Conservation (phyloP, 2,113 vertebrate species). For the Entelurus aequoreus region DNA sequence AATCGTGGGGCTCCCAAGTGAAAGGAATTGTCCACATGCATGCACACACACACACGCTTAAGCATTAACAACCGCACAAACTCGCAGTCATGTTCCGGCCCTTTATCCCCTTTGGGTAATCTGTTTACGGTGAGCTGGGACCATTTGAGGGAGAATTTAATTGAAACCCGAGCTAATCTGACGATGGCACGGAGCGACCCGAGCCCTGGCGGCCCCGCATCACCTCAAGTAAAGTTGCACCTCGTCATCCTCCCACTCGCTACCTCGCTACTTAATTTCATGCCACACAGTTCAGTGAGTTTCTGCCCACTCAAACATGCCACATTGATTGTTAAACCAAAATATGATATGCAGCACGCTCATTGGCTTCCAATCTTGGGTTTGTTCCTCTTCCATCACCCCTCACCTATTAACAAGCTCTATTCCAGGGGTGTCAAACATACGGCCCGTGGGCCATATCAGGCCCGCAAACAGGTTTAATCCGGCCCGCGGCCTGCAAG, state of each 20-base stretch:
- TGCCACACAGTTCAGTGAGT: slow-evolving; percentile 50
- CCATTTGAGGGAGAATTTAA: slow-evolving; percentile 58
- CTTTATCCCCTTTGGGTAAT: slow-evolving; percentile 54
- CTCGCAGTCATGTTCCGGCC: slow-evolving; percentile 39
- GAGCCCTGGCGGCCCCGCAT: slow-evolving; percentile 26
- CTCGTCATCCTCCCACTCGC: slow-evolving; percentile 40
- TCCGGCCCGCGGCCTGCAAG: too few relatives aligned
- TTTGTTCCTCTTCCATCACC: slow-evolving; percentile 15
- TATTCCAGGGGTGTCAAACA: too few relatives aligned
- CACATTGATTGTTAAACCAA: slow-evolving; percentile 58
- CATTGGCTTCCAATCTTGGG: slow-evolving; percentile 48
- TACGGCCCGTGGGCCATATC: too few relatives aligned
- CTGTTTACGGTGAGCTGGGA: slow-evolving; percentile 53
- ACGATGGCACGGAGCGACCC: slow-evolving; percentile 37
- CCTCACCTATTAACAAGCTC: slow-evolving; percentile 8
- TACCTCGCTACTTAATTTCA: slow-evolving; percentile 59
- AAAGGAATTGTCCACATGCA: slow-evolving; percentile 19
- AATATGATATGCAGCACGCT: slow-evolving; percentile 53
- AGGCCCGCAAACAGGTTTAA: too few relatives aligned
- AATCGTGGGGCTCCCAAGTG: slow-evolving; percentile 18
- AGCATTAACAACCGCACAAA: slow-evolving; percentile 21
- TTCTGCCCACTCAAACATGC: slow-evolving; percentile 45
- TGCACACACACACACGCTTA: slow-evolving; percentile 7
- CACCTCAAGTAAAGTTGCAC: slow-evolving; percentile 46
- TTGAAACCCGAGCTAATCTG: slow-evolving; percentile 65